Conservation (phyloP, 1,140 invertebrate genomes). For the Plectrocnemia conspersa region DNA sequence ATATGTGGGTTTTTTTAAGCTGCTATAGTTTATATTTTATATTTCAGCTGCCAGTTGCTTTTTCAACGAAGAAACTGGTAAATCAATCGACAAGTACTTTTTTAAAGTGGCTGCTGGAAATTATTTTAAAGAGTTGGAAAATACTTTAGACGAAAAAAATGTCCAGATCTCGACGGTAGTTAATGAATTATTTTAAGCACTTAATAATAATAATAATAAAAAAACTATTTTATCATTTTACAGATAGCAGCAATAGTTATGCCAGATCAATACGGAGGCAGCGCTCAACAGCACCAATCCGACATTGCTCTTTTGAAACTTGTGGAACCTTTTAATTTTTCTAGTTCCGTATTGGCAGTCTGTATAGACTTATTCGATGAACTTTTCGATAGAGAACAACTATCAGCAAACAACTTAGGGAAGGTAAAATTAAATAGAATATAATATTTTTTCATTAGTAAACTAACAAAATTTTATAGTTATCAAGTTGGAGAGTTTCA, state of each 20-base stretch:
- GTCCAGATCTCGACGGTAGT: slow-evolving; percentile 6
- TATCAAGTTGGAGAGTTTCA: slow-evolving; percentile 13
- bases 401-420: neutral
- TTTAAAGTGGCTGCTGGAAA: slow-evolving; percentile 15
- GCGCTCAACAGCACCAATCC: neutral
- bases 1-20: too few relatives aligned
- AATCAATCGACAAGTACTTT: neutral
- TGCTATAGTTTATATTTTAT: too few relatives aligned
- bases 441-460: neutral
- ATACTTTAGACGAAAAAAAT: neutral
- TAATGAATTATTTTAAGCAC: neutral
- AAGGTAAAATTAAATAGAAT: neutral
- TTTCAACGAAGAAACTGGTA: neutral
- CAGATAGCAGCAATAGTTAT: neutral
- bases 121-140: slow-evolving; percentile 8
- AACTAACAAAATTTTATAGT: slow-evolving; percentile 7
- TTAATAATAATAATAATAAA: neutral
- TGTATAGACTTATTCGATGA: slow-evolving; percentile 6
- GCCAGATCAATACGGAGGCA: slow-evolving; percentile 1
- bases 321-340: neutral
- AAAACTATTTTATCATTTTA: neutral
- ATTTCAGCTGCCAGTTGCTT: slow-evolving; percentile 8
- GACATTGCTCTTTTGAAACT: slow-evolving; percentile 9
- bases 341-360: neutral
- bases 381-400: slow-evolving; percentile 8